Evolutionary conservation across 1,140 invertebrate genomes (phyloP), one percentile per base, ranked within the genome.

Genomic region (Polypedilum vanderplanki): DNA sequence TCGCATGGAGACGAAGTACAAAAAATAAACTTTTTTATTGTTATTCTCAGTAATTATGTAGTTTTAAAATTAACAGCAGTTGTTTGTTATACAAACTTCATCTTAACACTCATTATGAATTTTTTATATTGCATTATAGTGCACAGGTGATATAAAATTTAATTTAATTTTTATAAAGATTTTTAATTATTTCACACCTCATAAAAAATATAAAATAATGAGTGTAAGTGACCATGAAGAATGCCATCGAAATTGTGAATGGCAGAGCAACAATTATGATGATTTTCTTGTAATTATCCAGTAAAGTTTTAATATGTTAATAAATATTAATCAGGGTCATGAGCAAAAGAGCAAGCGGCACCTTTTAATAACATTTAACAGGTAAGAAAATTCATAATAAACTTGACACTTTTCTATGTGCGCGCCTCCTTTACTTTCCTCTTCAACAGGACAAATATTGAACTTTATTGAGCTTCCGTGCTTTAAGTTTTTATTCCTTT

Each of bases 31-130:
- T 57, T 4, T 12, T n/a, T n/a, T 57, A 57, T 57, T 33, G 24
- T 33, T 33, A 33, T 33, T 33, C 24, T 33, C 24, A 57, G 46
- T 57, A 57, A 57, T 57, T 57, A 57, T 57, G 46, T 57, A 57
- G 46, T 57, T 57, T 57, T 57, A 57, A 57, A 57, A 57, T 57
- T 57, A 57, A 57, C 46, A 57, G n/a, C 46, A n/a, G 46, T 57
- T 57, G 46, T 57, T 57, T 57, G n/a, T 57, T 57, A 12, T 57
- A 57, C 12, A 57, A 57, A 57, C 12, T 57, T 57, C 12, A 15
- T 57, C 46, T 57, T 57, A 57, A 57, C 10, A 57, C 46, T 57
- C 12, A 57, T 57, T 57, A 57, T 57, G 15, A 46, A 46, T 46
- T 12, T 41, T 12, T 46, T 12, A 46, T n/a, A n/a, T 57, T 57